A percentile compares a stretch with the other conserved stretches of the same genome.
These are phyloP conservation scores for Parazoanthus darwini DNA, from an alignment of 92 coral and sea anemone species.

Conservation along the genomic window DNA sequence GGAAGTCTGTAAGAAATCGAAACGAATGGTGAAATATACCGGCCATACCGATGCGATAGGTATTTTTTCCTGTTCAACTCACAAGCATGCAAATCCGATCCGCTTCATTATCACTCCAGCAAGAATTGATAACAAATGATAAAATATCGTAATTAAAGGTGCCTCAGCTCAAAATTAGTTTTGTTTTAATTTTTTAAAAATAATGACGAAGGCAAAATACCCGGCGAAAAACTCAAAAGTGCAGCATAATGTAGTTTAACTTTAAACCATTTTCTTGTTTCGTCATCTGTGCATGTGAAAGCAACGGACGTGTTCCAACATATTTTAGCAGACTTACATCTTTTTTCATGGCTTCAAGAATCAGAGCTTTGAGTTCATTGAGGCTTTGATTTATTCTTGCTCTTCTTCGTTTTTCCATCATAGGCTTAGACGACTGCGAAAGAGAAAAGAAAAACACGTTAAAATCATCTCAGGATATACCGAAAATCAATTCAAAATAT, in stretches of 20 bases:
- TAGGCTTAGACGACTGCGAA: slow-evolving; percentile 76
- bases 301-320: neutral
- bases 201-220: neutral
- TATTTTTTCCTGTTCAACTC: neutral
- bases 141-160: neutral
- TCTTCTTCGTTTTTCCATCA: slow-evolving; percentile 83
- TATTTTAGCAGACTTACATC: slow-evolving; percentile 63
- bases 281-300: slow-evolving; percentile 4
- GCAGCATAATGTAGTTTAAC: neutral
- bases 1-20: slow-evolving; percentile 60
- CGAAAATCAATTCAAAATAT: neutral
- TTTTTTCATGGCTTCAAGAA: slow-evolving; percentile 83
- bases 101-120: neutral
- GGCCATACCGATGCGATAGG: neutral
- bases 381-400: slow-evolving; percentile 86
- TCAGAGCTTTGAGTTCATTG: slow-evolving; percentile 77
- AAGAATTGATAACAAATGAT: neutral
- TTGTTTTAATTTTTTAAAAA: neutral
- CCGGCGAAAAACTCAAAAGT: neutral
- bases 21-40: neutral
- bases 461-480: neutral
- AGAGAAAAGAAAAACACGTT: neutral
- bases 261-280: neutral
- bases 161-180: neutral
- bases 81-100: slow-evolving; percentile 2